Conservation (phyloP, 2,113 vertebrate genomes). For the Eublepharis macularius region DNA sequence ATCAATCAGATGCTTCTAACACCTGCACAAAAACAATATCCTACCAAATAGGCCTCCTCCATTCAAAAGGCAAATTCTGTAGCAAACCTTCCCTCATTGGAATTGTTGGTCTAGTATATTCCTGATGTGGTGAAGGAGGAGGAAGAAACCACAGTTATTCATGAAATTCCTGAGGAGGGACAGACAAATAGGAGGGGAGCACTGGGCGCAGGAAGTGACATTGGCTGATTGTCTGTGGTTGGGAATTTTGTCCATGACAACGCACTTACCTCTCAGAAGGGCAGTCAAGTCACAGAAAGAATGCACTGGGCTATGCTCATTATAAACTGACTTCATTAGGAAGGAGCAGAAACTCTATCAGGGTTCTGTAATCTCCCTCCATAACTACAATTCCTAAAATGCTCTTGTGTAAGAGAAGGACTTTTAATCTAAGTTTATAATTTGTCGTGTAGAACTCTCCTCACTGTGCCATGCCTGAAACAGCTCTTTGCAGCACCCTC, state of each 20-base stretch:
- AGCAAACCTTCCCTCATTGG: not conserved
- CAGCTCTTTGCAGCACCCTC: not conserved
- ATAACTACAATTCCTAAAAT: not conserved
- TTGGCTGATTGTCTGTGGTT: no score
- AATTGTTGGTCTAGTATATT: not conserved
- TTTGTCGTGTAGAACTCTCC: not conserved
- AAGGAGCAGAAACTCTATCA: not conserved
- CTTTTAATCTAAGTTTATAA: not conserved
- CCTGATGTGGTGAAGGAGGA: not conserved
- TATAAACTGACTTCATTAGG: no score
- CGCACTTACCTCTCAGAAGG: not conserved
- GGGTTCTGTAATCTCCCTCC: not conserved
- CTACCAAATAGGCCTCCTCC: not conserved
- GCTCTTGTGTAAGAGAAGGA: not conserved
- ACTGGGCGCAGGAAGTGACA: no score
- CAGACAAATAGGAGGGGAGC: not conserved
- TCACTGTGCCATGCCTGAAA: not conserved
- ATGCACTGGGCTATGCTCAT: no score
- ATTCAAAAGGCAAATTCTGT: not conserved
- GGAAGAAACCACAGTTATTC: no score
- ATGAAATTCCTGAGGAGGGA: not conserved
- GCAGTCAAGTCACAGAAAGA: not conserved
- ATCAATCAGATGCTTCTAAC: not conserved
- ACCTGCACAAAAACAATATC: not conserved
- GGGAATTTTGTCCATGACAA: no score